Evolutionary conservation across 53 echinoderm and acorn worm species (phyloP), one percentile per base, ranked within the genome.

Genomic region (Echinarachnius parma): DNA sequence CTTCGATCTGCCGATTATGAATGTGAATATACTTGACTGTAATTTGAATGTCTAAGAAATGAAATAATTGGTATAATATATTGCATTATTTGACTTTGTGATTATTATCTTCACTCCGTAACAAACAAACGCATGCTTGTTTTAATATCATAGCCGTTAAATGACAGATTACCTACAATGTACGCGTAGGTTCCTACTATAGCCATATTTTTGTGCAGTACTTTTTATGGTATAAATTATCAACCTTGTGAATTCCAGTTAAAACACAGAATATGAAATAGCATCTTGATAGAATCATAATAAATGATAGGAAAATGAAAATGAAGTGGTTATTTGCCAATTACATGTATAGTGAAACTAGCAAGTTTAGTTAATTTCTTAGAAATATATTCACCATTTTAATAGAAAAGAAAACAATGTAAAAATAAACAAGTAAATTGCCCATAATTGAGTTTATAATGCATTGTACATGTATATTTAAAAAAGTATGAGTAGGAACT

Each of bases 141-240:
- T 21, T 28, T n/a, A n/a, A n/a, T 44, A 28, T 28, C 18, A 45
- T 46, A 15, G 47, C 44, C 16, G 27, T n/a, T n/a, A n/a, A n/a
- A n/a, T 36, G 15, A 28, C 26, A 39, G 42, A 46, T 24, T 64
- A 25, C 64, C 19, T n/a, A 37, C 28, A 19, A 45, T 45, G 26
- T 22, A 39, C 27, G 28, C 37, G 44, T 62, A 9, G 13, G 39
- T 9, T 13, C 39, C 19, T 50, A 4, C 4, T 50, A 16, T 25
- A 57, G 57, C 28, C 56, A 72, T 72, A 25, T n/a, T 37, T 37
- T 33, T 27, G 72, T 72, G 72, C 72, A 72, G 72, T 72, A 72
- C 72, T 72, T 68, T 32, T 58, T 7, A 25, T 9, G 7, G 42
- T 9, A 42, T 42, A 42, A 7, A 13, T 39, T 9, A 39, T 39